A percentile compares a stretch with the other conserved stretches of the same genome.
phyloP scores from a whole-genome alignment of 2,797 vertebrate species.

The Rhinatrema bivittatum region DNA sequence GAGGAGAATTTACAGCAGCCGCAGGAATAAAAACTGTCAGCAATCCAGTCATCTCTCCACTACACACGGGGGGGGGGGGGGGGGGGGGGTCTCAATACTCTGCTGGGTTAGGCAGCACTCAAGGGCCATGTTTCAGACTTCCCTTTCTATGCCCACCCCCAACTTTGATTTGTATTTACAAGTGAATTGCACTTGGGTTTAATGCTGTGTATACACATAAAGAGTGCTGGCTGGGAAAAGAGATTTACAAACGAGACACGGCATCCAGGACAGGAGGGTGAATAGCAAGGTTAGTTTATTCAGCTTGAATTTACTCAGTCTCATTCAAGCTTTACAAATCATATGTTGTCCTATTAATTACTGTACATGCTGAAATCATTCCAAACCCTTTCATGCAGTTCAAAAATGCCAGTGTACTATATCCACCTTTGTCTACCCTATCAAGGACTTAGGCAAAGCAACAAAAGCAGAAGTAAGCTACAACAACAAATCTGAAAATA shows the following conservation, averaged over 20 bases:
- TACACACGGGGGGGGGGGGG: background rate
- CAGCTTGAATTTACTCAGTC: background rate
- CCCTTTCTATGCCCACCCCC: background rate
- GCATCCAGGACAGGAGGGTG: too few relatives aligned
- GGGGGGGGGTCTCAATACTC: background rate
- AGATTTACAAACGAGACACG: background rate
- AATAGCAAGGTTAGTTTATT: background rate
- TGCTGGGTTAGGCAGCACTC: background rate
- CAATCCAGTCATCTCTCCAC: background rate
- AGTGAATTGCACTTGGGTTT: accelerated
- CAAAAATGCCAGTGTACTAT: too few relatives aligned
- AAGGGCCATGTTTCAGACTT: accelerated
- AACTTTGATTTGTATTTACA: background rate
- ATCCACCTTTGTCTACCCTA: too few relatives aligned
- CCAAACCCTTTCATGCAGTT: too few relatives aligned
- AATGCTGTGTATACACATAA: background rate
- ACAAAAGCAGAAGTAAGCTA: too few relatives aligned
- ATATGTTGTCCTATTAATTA: too few relatives aligned
- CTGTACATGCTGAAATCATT: too few relatives aligned
- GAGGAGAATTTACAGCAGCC: background rate
- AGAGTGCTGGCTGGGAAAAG: background rate
- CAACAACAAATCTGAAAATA: too few relatives aligned
- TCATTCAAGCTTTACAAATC: background rate
- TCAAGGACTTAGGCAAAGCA: too few relatives aligned
- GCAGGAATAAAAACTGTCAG: background rate